Conservation (phyloP, 2,888 invertebrate species). For the Tuberolachnus salignus region DNA sequence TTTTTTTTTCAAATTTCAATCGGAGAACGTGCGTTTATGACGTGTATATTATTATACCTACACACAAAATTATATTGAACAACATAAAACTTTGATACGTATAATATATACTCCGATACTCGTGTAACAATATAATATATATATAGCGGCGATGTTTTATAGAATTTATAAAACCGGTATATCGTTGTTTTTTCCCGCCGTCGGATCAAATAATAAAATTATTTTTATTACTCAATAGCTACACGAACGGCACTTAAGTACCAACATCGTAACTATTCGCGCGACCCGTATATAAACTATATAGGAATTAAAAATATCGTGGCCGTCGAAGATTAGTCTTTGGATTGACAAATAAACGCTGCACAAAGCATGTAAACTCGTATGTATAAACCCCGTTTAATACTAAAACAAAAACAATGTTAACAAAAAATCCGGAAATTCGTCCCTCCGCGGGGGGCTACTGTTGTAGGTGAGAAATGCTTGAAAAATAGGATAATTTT, state of each 20-base stretch:
- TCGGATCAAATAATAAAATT: background rate
- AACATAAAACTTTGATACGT: no score
- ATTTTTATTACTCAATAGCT: conserved; percentile 7
- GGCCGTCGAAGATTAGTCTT: background rate
- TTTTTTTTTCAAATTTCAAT: no score
- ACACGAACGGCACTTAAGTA: background rate
- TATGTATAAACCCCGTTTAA: no score
- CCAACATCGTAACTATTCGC: background rate
- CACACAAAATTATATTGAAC: no score
- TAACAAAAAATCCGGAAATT: no score
- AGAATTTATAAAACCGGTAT: conserved; percentile 28
- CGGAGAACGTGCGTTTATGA: no score
- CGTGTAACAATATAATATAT: background rate
- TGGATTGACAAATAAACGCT: conserved; percentile 4
- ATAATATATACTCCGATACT: background rate
- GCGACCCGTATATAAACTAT: background rate
- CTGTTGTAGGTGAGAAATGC: no score
- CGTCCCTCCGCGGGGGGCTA: no score
- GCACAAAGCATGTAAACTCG: background rate
- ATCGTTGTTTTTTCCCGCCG: background rate
- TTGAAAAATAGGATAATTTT: no score
- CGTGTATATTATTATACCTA: no score
- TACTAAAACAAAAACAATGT: no score
- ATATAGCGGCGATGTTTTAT: background rate
- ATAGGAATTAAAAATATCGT: background rate